These are phyloP conservation scores for Trachelipus rathkii DNA, from an alignment of 1,140 invertebrate genomes.

Conservation along the genomic window DNA sequence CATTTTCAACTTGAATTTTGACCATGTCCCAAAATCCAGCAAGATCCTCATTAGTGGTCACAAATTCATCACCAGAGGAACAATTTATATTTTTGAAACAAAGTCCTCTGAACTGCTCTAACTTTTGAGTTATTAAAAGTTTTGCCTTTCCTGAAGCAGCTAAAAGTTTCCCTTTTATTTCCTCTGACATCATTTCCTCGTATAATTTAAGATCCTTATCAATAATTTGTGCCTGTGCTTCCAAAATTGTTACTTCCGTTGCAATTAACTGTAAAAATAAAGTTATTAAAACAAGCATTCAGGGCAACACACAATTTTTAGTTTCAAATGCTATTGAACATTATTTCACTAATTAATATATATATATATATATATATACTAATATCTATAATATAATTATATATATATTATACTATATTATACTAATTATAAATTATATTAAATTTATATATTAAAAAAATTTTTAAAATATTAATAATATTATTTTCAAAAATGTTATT, in stretches of 20 bases:
- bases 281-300: no score
- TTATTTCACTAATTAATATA: no score
- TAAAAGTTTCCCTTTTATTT: conserved; percentile 73
- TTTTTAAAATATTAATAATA: no score
- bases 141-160: conserved; percentile 86
- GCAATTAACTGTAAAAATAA: conserved; percentile 58
- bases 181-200: conserved; percentile 62
- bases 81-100: conserved; percentile 71
- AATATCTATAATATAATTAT: no score
- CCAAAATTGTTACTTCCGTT: conserved; percentile 64
- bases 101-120: conserved; percentile 87
- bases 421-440: no score
- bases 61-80: conserved; percentile 63
- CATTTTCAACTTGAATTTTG: conserved; percentile 76
- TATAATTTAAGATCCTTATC: conserved; percentile 62
- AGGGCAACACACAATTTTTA: no score
- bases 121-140: conserved; percentile 82
- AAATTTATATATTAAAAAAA: no score
- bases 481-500: no score
- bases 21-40: conserved; percentile 98
- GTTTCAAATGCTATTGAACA: no score
- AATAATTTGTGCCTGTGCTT: conserved; percentile 61
- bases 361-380: no score
- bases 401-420: no score
- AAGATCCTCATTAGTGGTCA: conserved; percentile 80